phyloP scores from a whole-genome alignment of 2,888 invertebrate genomes.

The Lasioglossum leucozonium region DNA sequence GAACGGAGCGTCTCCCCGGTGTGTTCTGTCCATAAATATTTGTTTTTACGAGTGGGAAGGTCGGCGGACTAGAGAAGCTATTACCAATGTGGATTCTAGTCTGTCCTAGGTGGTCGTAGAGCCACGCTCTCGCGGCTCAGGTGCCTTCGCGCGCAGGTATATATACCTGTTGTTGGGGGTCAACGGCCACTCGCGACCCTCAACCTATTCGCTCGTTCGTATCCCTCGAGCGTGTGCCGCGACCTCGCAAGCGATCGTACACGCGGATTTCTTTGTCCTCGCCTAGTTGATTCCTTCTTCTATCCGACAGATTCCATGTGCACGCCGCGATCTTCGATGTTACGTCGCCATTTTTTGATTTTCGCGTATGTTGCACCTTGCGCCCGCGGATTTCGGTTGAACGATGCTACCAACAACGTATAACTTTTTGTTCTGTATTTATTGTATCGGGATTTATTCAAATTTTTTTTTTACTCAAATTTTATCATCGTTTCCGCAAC shows the following conservation, averaged over 20 bases:
- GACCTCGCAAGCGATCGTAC: constrained; percentile 63
- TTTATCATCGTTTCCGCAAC: too few species aligned
- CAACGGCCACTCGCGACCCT: constrained; percentile 83
- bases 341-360: neutral
- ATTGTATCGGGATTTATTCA: neutral
- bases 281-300: constrained; percentile 7
- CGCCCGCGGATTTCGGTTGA: neutral
- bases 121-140: constrained; percentile 32
- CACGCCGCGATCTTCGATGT: neutral
- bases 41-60: constrained; percentile 65
- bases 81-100: constrained; percentile 70
- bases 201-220: constrained; percentile 80
- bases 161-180: constrained; percentile 73
- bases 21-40: constrained; percentile 64
- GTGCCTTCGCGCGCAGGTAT: constrained; percentile 57
- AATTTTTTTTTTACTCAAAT: too few species aligned
- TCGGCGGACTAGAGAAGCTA: constrained; percentile 68
- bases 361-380: neutral
- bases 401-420: neutral
- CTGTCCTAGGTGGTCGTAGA: constrained; percentile 63
- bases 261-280: constrained; percentile 50
- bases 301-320: neutral
- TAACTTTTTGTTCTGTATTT: neutral
- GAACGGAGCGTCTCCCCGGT: constrained; percentile 7
- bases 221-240: constrained; percentile 67